Evolutionary conservation across 2,888 invertebrate genomes (phyloP).

Genomic region (Acanthosepion pharaonis): DNA sequence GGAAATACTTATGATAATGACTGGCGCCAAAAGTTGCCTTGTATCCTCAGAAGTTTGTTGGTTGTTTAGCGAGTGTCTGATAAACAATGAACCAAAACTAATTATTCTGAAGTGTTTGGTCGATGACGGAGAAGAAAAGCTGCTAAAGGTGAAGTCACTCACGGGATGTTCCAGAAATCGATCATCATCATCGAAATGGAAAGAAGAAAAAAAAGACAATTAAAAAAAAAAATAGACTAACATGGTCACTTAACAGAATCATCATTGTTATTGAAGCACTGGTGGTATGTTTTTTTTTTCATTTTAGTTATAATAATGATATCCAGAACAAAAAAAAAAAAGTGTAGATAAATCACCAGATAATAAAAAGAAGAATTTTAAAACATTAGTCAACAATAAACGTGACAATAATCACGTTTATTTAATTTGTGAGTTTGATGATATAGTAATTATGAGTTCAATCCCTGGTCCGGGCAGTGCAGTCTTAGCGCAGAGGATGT

Average conservation of each 20-base stretch:
- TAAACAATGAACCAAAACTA: neutral
- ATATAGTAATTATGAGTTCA: no score
- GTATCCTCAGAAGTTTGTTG: neutral
- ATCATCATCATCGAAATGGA: neutral
- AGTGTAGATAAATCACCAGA: neutral
- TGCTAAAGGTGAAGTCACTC: neutral
- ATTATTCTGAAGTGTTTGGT: neutral
- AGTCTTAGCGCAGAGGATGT: no score
- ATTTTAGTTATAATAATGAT: neutral
- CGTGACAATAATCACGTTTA: no score
- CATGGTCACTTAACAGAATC: neutral
- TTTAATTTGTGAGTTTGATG: no score
- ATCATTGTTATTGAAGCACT: neutral
- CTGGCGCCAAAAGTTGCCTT: neutral
- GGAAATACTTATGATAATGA: neutral
- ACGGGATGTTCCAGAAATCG: neutral
- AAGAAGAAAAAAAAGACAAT: neutral
- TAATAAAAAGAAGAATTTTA: no score
- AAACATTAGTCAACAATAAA: no score
- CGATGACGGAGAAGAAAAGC: neutral
- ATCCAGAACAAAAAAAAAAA: neutral
- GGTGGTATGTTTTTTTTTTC: no score
- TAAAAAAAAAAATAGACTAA: neutral
- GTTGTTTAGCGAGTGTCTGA: neutral
- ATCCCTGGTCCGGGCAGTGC: no score